Evolutionary conservation across 2,113 vertebrate species (phyloP).

Genomic region (Melanostigma gelatinosum): DNA sequence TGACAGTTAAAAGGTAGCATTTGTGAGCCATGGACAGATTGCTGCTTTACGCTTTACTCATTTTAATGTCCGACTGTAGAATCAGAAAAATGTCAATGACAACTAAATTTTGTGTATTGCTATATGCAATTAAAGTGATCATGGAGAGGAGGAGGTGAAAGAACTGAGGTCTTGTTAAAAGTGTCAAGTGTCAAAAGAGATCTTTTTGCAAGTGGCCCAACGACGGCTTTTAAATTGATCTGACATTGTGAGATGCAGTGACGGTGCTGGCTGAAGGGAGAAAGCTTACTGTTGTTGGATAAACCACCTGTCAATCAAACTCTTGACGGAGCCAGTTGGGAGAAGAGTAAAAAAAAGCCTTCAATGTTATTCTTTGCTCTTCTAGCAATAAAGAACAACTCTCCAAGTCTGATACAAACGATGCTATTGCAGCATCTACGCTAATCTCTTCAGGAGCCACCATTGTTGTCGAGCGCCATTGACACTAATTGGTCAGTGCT

Average conservation of each 20-base stretch:
- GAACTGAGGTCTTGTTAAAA: not conserved
- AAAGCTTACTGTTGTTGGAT: not conserved
- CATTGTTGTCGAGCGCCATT: too few species aligned
- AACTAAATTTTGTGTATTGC: not conserved
- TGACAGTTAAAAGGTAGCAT: not conserved
- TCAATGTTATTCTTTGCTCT: too few species aligned
- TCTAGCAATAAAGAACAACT: too few species aligned
- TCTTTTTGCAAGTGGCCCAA: not conserved
- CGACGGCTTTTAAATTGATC: not conserved
- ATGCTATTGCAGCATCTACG: too few species aligned
- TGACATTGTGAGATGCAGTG: not conserved
- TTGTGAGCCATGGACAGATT: conserved; percentile 4
- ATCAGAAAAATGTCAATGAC: not conserved
- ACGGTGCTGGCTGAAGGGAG: not conserved
- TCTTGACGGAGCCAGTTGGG: not conserved
- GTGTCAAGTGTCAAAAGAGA: not conserved
- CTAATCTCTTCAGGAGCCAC: too few species aligned
- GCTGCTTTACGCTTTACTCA: not conserved
- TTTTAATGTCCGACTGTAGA: conserved; percentile 11
- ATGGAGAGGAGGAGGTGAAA: too few species aligned
- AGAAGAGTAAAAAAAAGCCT: not conserved
- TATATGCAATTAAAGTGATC: not conserved
- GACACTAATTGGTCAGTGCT: too few species aligned
- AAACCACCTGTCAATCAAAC: not conserved
- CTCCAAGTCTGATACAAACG: too few species aligned